phyloP scores from a whole-genome alignment of 2,113 vertebrate species.

The Alosa alosa region DNA sequence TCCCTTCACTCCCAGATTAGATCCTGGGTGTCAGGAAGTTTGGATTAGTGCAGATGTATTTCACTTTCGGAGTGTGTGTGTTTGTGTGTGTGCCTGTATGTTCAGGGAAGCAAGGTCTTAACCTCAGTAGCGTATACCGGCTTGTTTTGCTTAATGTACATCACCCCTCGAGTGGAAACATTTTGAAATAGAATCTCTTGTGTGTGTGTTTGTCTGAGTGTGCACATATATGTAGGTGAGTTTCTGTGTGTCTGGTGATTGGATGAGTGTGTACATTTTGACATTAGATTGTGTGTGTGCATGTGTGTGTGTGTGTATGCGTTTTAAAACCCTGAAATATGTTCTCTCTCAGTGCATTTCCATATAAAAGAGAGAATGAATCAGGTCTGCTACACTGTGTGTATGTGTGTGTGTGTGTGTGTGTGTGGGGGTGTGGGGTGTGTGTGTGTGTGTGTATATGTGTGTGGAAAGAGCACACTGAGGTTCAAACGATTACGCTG shows the following conservation, averaged over 20 bases:
- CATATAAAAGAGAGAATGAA: constrained; percentile 48
- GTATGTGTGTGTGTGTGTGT: not conserved
- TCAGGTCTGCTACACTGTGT: not conserved
- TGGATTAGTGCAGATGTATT: not conserved
- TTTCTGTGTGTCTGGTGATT: no score
- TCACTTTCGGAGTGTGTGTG: not conserved
- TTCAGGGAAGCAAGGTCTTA: not conserved
- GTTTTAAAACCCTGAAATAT: constrained; percentile 19
- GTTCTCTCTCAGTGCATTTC: constrained; percentile 42
- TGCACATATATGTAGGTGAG: not conserved
- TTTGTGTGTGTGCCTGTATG: not conserved
- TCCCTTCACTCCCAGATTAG: not conserved
- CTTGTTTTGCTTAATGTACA: not conserved
- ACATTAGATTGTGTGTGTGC: not conserved
- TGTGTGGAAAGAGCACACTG: constrained; percentile 35
- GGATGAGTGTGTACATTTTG: not conserved
- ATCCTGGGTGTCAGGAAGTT: not conserved
- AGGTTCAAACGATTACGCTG: constrained; percentile 37
- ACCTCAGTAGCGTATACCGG: not conserved
- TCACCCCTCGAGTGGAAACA: no score
- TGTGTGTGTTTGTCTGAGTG: constrained; percentile 11
- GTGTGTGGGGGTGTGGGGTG: not conserved
- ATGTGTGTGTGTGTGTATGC: constrained; percentile 16
- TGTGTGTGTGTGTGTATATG: constrained; percentile 27
- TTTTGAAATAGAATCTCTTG: not conserved